Base-by-base conservation (phyloP, 64 coral and sea anemone genomes). In the Hydrozoanthus tunicans region DNA sequence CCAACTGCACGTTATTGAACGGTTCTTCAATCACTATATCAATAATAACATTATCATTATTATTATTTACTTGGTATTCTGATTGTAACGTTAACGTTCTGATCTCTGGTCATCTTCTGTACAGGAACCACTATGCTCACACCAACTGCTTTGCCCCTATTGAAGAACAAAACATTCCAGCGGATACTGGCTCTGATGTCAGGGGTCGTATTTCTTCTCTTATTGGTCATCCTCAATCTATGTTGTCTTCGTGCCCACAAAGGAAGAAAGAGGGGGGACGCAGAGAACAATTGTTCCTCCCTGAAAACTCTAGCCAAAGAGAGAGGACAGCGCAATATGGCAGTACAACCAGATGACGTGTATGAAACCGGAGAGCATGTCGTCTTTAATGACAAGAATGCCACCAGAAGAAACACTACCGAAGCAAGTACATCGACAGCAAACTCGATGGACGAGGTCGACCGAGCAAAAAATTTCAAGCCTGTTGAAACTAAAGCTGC, bases 161-260 rank as follows among this genome's bases (percentile, higher is more conserved):
- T 88, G 32, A 73, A 88, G 70, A 59, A 88, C 52, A 69, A 88
- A 74, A 74, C 73, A 10, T 88, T 88, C n/a, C 69, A 73, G 24
- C 55, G 68, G 24, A 51, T 88, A 3, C 69, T 88, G 3, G 69
- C 68, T 73, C 10, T 59, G n/a, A 17, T 88, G 84, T 56, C 74
- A 23, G 84, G 68, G 11, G 23, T 24, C 10, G 74, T 88, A 10
- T 14, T 88, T 3, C 12, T 88, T 2, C 84, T 88, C 25, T 23
- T 88, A 24, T 73, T 88, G 55, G n/a, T 51, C 59, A 74, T 88
- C 25, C 2, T 88, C 11, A 60, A 74, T 12, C 24, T 88, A 20
- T 88, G 84, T 23, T 88, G 84, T 51, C 84, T 20, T 26, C 84
- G 70, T 13, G 56, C 69, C 7, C 84, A 73, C 69, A 58, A 25